These are phyloP conservation scores for Diabrotica virgifera DNA, from an alignment of 1,140 invertebrate species.

Conservation along the genomic window DNA sequence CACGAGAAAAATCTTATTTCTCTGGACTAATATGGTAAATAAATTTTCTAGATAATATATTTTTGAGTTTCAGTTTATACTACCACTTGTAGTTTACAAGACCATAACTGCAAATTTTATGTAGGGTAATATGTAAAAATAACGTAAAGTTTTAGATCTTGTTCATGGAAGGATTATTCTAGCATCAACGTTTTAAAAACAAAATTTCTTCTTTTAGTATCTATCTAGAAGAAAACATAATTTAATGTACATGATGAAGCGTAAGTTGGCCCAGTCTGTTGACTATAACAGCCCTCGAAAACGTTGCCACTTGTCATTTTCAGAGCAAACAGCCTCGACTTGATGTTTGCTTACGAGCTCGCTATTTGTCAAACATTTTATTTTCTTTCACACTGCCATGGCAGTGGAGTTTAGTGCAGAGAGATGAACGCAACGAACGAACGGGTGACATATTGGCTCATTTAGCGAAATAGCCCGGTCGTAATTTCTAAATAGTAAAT, in stretches of 20 bases:
- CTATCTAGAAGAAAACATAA: not conserved
- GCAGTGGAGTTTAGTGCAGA: slow-evolving; percentile 30
- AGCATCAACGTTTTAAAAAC: no score
- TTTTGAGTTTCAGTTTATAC: no score
- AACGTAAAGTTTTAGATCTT: no score
- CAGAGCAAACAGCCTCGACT: slow-evolving; percentile 19
- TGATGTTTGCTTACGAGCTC: slow-evolving; percentile 45
- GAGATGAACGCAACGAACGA: not conserved
- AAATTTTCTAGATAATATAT: no score
- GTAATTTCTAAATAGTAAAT: no score
- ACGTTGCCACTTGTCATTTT: slow-evolving; percentile 12
- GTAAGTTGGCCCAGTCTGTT: not conserved
- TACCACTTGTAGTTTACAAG: no score
- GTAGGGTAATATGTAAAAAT: no score
- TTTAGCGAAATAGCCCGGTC: slow-evolving; percentile 36
- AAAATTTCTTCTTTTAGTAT: no score
- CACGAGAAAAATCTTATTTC: no score
- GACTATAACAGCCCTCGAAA: not conserved
- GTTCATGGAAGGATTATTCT: no score
- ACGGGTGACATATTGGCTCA: slow-evolving; percentile 47
- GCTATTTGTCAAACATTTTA: slow-evolving; percentile 49
- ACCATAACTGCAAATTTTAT: no score
- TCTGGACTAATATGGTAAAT: no score
- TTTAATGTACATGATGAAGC: not conserved
- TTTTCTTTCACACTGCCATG: slow-evolving; percentile 42